A percentile compares a stretch with the other conserved stretches of the same genome.
Evolutionary conservation across 2,113 vertebrate species (phyloP).

Genomic region (Cynocephalus volans): DNA sequence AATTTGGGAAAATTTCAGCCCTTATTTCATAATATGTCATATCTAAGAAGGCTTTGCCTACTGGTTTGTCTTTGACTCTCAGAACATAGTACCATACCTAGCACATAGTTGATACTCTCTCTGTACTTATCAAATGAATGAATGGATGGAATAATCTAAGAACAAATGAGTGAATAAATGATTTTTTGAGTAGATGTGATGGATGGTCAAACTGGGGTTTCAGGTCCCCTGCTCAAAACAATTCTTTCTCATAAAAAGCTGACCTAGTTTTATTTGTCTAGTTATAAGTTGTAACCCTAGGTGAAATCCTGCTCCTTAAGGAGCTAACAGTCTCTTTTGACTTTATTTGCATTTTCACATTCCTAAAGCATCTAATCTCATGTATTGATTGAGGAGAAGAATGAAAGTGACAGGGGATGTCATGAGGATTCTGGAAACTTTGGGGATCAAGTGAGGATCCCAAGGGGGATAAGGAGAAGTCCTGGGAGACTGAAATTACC

Average conservation of each 20-base stretch:
- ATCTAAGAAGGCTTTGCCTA: slow-evolving; percentile 49
- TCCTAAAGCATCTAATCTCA: slow-evolving; percentile 23
- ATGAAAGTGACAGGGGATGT: background rate
- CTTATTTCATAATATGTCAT: slow-evolving; percentile 20
- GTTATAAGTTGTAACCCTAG: background rate
- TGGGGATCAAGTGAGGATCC: background rate
- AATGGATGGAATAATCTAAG: background rate
- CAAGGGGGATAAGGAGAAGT: background rate
- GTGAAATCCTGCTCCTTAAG: background rate
- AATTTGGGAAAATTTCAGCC: slow-evolving; percentile 22
- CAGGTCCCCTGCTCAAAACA: slow-evolving; percentile 22
- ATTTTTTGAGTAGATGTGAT: background rate
- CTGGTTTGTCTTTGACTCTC: slow-evolving; percentile 63
- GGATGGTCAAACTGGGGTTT: slow-evolving; percentile 37
- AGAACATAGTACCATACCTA: background rate
- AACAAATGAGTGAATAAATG: background rate
- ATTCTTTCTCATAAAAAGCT: background rate
- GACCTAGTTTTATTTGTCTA: slow-evolving; percentile 34
- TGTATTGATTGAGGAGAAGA: slow-evolving; percentile 16
- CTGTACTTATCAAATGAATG: slow-evolving; percentile 10
- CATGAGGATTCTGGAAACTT: slow-evolving; percentile 1
- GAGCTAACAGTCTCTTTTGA: slow-evolving; percentile 36
- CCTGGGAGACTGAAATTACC: background rate
- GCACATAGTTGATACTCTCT: background rate
- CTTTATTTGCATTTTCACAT: slow-evolving; percentile 61